phyloP scores from a whole-genome alignment of 2,113 vertebrate species.

The Leptocoma aspasia region DNA sequence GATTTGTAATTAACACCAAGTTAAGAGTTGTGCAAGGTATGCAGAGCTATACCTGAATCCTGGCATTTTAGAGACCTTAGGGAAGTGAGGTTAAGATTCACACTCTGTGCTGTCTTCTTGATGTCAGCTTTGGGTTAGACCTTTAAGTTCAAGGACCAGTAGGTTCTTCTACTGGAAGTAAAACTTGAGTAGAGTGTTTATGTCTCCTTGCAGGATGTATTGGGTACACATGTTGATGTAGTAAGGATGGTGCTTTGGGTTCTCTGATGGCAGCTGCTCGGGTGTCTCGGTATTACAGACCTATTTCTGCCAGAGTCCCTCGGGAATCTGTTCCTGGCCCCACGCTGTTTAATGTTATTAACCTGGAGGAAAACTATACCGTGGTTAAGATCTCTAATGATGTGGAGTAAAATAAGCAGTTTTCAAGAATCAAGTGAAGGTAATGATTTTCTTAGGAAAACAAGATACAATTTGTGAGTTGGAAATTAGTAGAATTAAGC shows the following conservation, averaged over 20 bases:
- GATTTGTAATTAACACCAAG: background rate
- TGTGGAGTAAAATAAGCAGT: background rate
- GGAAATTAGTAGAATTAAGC: background rate
- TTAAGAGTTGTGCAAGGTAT: background rate
- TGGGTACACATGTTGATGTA: background rate
- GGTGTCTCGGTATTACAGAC: background rate
- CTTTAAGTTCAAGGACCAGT: background rate
- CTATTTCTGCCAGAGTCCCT: background rate
- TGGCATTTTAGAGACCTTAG: background rate
- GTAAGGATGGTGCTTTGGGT: background rate
- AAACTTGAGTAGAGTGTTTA: background rate
- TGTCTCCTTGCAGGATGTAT: background rate
- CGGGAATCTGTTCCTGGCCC: background rate
- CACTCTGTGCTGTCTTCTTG: background rate
- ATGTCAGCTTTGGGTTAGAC: background rate
- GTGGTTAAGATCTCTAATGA: background rate
- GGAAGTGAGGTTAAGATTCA: background rate
- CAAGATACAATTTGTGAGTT: background rate
- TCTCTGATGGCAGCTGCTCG: background rate
- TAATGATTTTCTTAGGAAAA: background rate
- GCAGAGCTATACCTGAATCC: background rate
- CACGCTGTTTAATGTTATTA: background rate
- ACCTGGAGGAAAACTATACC: background rate
- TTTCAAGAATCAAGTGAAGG: background rate
- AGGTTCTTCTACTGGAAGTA: background rate